phyloP scores from a whole-genome alignment of 2,113 vertebrate genomes.

The Larimichthys polyactis region DNA sequence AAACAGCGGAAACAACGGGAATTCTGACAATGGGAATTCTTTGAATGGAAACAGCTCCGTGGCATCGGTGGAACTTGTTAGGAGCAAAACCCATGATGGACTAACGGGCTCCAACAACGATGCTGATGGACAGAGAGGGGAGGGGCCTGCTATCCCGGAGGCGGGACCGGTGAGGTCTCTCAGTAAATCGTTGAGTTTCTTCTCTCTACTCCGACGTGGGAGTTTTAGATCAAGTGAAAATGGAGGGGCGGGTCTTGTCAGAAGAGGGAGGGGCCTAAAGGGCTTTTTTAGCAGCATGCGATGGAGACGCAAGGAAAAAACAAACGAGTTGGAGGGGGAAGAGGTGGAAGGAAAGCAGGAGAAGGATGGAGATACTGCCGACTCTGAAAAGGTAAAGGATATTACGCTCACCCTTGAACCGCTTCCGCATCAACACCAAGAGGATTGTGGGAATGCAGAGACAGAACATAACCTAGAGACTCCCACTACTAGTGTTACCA shows the following conservation, averaged over 20 bases:
- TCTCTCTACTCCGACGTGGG: slow-evolving; percentile 90
- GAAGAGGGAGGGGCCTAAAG: slow-evolving; percentile 90
- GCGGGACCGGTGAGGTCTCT: slow-evolving; percentile 84
- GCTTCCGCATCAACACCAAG: slow-evolving; percentile 72
- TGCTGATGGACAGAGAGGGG: slow-evolving; percentile 85
- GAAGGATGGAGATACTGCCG: slow-evolving; percentile 73
- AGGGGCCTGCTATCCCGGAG: slow-evolving; percentile 79
- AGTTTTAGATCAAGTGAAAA: slow-evolving; percentile 84
- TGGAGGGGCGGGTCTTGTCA: slow-evolving; percentile 83
- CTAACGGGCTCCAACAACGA: slow-evolving; percentile 85
- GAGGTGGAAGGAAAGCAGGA: slow-evolving; percentile 74
- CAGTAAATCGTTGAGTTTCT: slow-evolving; percentile 95
- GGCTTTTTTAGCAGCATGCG: slow-evolving; percentile 94
- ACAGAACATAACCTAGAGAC: slow-evolving; percentile 59
- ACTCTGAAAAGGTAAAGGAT: slow-evolving; percentile 86
- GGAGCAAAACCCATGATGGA: slow-evolving; percentile 95
- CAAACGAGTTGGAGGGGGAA: slow-evolving; percentile 79
- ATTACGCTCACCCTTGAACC: slow-evolving; percentile 82
- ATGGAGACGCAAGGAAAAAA: slow-evolving; percentile 90
- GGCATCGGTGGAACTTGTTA: slow-evolving; percentile 85
- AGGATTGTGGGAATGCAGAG: slow-evolving; percentile 67
- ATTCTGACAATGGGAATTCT: slow-evolving; percentile 79
- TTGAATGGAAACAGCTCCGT: slow-evolving; percentile 72
- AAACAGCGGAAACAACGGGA: slow-evolving; percentile 78
- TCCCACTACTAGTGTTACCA: slow-evolving; percentile 59